Conservation (phyloP, 1,140 invertebrate species). For the Prorops nasuta region DNA sequence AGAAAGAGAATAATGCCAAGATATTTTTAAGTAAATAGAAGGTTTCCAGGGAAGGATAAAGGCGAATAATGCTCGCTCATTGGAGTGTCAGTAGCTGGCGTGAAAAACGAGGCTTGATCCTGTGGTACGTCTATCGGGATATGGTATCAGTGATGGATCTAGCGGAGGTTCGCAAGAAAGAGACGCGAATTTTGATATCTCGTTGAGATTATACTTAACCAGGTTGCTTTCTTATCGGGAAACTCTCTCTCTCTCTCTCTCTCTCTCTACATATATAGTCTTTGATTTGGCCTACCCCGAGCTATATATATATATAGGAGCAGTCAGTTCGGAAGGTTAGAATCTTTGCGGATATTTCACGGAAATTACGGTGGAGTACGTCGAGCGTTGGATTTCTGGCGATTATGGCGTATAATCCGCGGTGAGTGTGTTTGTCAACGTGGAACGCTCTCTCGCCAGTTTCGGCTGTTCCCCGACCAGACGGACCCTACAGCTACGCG, state of each 20-base stretch:
- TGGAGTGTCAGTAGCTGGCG: too few species aligned
- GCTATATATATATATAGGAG: background rate
- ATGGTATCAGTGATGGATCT: too few species aligned
- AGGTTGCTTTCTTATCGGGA: background rate
- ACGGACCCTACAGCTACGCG: too few species aligned
- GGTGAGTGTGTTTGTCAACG: slow-evolving; percentile 44
- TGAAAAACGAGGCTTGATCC: too few species aligned
- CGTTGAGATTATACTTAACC: background rate
- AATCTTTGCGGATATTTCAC: slow-evolving; percentile 44
- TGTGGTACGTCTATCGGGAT: too few species aligned
- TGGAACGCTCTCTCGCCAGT: too few species aligned
- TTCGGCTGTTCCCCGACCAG: too few species aligned
- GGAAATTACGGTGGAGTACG: slow-evolving; percentile 35
- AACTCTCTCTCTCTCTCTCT: background rate
- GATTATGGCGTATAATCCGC: slow-evolving; percentile 54
- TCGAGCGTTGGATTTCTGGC: slow-evolving; percentile 46
- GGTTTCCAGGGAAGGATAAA: too few species aligned
- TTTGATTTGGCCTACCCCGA: background rate
- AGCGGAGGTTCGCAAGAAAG: background rate
- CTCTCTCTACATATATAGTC: background rate
- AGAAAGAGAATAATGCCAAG: too few species aligned
- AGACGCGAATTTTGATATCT: background rate
- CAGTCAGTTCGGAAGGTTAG: background rate
- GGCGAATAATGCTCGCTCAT: too few species aligned
- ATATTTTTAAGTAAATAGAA: too few species aligned